A percentile compares a stretch with the other conserved stretches of the same genome.
phyloP scores from a whole-genome alignment of 1,140 invertebrate genomes.

The Drosophila sp. region DNA sequence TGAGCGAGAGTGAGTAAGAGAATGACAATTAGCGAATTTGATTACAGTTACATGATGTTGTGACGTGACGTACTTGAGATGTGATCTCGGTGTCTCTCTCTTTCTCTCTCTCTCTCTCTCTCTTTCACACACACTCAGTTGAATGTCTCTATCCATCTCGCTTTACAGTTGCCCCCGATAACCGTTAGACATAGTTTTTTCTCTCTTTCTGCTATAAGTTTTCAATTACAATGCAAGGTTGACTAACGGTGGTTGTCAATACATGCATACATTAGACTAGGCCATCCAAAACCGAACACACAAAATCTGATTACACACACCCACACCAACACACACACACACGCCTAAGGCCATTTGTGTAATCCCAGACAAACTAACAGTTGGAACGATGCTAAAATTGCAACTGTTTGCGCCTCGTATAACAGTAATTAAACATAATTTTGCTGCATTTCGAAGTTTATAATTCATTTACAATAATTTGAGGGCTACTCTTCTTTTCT shows the following conservation, averaged over 20 bases:
- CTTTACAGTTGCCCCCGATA: slow-evolving; percentile 5
- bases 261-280: neutral
- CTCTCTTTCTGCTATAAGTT: neutral
- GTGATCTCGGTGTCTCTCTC: slow-evolving; percentile 4
- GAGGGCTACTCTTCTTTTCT: too few relatives aligned
- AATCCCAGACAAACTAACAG: neutral
- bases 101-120: slow-evolving; percentile 9
- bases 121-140: neutral
- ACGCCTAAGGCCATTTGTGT: neutral
- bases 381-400: neutral
- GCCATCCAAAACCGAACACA: slow-evolving; percentile 6
- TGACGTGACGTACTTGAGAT: slow-evolving; percentile 59
- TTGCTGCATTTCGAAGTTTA: neutral
- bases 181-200: slow-evolving; percentile 1
- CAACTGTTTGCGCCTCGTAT: neutral
- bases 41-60: slow-evolving; percentile 67
- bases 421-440: slow-evolving; percentile 1
- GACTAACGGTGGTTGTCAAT: slow-evolving; percentile 5
- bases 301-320: slow-evolving; percentile 3
- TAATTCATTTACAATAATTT: neutral
- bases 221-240: slow-evolving; percentile 11
- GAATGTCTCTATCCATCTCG: neutral
- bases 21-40: slow-evolving; percentile 74
- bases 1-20: slow-evolving; percentile 26
- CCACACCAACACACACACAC: neutral